Conservation (phyloP, 1,140 invertebrate species). For the Eriosoma lanigerum region DNA sequence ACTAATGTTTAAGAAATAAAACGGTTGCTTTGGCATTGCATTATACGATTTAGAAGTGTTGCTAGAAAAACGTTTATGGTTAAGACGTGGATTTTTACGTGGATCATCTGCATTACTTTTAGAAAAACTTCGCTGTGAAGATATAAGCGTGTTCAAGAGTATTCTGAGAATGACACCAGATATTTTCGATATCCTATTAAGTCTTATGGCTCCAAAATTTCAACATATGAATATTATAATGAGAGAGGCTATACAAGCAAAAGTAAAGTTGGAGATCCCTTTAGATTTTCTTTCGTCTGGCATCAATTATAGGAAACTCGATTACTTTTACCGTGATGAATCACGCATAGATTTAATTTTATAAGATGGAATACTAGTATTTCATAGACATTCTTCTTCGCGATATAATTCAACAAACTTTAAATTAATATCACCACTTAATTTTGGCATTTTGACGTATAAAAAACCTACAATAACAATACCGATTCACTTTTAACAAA, state of each 20-base stretch:
- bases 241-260: not conserved
- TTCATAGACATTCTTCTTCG: constrained; percentile 28
- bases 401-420: constrained; percentile 21
- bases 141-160: constrained; percentile 8
- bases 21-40: constrained; percentile 9
- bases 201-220: not conserved
- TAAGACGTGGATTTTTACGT: not conserved
- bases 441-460: constrained; percentile 36
- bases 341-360: constrained; percentile 29
- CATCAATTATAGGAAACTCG: no score
- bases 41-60: constrained; percentile 15
- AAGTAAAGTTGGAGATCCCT: no score
- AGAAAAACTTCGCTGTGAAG: constrained; percentile 11
- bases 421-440: constrained; percentile 6
- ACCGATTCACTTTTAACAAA: constrained; percentile 18
- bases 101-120: constrained; percentile 6
- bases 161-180: not conserved
- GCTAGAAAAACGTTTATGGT: not conserved
- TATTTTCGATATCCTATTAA: constrained; percentile 11
- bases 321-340: no score
- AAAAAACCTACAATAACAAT: constrained; percentile 37
- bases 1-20: not conserved
- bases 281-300: no score
- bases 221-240: not conserved
- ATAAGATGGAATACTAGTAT: constrained; percentile 23